A percentile compares a stretch with the other conserved stretches of the same genome.
Conservation (phyloP, 2,888 invertebrate species). For the Caenorhabditis angaria region DNA sequence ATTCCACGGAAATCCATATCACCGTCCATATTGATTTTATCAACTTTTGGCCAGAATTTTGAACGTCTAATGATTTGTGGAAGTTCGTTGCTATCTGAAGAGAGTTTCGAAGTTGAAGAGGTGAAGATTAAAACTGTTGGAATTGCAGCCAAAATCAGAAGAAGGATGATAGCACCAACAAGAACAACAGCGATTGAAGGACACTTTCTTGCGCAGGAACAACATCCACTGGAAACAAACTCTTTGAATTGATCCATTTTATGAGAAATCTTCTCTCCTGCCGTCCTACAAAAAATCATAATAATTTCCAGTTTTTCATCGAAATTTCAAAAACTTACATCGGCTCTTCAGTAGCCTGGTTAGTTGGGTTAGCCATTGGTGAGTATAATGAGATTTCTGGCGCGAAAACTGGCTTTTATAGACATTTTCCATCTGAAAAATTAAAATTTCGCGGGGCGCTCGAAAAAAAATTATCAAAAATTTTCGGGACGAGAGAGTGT, state of each 20-base stretch:
- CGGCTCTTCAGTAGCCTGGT: conserved; percentile 25
- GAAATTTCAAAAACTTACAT: conserved; percentile 21
- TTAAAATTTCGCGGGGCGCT: not conserved
- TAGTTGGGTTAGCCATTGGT: conserved; percentile 4
- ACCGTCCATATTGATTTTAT: conserved; percentile 27
- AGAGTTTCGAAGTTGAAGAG: conserved; percentile 29
- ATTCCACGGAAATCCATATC: conserved; percentile 27
- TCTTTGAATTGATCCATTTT: conserved; percentile 40
- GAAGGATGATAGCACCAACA: conserved; percentile 38
- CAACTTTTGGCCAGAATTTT: conserved; percentile 36
- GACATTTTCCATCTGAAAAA: not conserved
- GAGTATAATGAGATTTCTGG: not conserved
- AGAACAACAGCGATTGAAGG: conserved; percentile 52
- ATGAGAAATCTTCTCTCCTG: conserved; percentile 38
- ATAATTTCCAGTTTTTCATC: not conserved
- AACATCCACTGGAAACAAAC: conserved; percentile 23
- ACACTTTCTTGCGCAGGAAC: conserved; percentile 33
- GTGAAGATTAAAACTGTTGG: conserved; percentile 34
- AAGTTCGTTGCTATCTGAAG: conserved; percentile 22
- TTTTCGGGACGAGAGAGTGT: not conserved
- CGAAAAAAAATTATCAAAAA: conserved; percentile 4
- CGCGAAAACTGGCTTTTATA: not conserved
- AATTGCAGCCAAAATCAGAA: conserved; percentile 44
- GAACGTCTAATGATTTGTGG: conserved; percentile 16
- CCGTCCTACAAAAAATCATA: conserved; percentile 19